Evolutionary conservation across 2,888 invertebrate genomes (phyloP).

Genomic region (Hypsopygia costalis): DNA sequence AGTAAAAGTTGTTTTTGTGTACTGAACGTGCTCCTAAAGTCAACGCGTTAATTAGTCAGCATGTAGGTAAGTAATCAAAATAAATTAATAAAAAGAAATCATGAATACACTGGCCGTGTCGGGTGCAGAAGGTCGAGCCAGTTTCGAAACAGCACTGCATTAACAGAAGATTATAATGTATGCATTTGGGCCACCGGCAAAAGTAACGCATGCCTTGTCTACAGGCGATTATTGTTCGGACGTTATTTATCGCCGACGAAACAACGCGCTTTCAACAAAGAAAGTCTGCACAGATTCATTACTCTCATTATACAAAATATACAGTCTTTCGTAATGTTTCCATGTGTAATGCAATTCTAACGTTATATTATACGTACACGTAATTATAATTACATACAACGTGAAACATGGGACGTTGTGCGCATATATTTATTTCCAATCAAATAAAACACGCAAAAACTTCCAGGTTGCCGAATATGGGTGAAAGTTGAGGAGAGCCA

Average conservation of each 20-base stretch:
- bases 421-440: not conserved
- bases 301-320: not conserved
- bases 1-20: constrained; percentile 11
- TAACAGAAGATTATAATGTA: constrained; percentile 55
- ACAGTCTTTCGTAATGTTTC: constrained; percentile 1
- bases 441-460: constrained; percentile 22
- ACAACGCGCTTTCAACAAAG: constrained; percentile 6
- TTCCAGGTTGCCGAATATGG: constrained; percentile 38
- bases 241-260: not conserved
- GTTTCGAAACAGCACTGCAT: constrained; percentile 59
- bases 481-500: constrained; percentile 48
- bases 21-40: no score
- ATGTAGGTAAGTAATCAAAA: constrained; percentile 7
- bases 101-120: constrained; percentile 35
- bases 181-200: constrained; percentile 62
- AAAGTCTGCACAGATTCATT: constrained; percentile 6
- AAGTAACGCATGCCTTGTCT: constrained; percentile 25
- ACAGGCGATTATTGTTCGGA: constrained; percentile 3
- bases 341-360: constrained; percentile 1
- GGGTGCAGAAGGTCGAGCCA: constrained; percentile 52
- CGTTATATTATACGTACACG: not conserved
- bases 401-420: not conserved
- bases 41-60: no score
- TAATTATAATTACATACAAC: not conserved
- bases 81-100: constrained; percentile 36